A percentile compares a stretch with the other conserved stretches of the same genome.
Evolutionary conservation across 2,888 invertebrate species (phyloP).

Genomic region (Amphipyra berbera): DNA sequence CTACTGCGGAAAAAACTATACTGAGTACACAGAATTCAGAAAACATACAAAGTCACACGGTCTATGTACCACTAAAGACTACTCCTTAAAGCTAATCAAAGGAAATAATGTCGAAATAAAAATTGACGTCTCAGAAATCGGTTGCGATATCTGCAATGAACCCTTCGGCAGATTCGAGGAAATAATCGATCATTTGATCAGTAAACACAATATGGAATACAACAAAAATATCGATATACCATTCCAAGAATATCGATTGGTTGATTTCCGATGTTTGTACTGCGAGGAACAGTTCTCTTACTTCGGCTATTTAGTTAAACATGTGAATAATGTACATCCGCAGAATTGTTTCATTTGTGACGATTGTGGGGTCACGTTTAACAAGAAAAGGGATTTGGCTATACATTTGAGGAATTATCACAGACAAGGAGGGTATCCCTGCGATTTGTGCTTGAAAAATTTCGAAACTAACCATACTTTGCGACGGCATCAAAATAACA

Average conservation of each 20-base stretch:
- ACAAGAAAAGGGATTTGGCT: constrained; percentile 75
- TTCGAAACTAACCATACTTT: constrained; percentile 66
- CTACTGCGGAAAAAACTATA: constrained; percentile 76
- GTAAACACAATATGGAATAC: constrained; percentile 76
- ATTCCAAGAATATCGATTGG: constrained; percentile 74
- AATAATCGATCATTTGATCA: constrained; percentile 78
- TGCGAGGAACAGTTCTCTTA: constrained; percentile 76
- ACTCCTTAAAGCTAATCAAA: constrained; percentile 73
- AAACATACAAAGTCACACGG: constrained; percentile 80
- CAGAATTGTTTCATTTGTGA: constrained; percentile 76
- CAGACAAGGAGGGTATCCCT: constrained; percentile 73
- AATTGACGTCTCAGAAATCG: constrained; percentile 79
- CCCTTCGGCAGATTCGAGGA: constrained; percentile 70
- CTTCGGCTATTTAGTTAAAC: constrained; percentile 76
- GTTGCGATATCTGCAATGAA: constrained; percentile 78
- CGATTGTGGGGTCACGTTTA: constrained; percentile 76
- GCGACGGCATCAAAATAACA: constrained; percentile 70
- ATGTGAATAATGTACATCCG: constrained; percentile 75
- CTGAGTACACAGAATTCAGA: constrained; percentile 75
- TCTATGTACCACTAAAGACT: constrained; percentile 70
- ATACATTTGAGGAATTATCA: constrained; percentile 75
- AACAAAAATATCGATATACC: constrained; percentile 74
- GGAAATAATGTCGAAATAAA: constrained; percentile 77
- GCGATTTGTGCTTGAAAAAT: constrained; percentile 72
- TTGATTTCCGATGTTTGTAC: constrained; percentile 72